Base-by-base conservation (phyloP, 1,140 invertebrate genomes). In the Teleogryllus occipitalis region DNA sequence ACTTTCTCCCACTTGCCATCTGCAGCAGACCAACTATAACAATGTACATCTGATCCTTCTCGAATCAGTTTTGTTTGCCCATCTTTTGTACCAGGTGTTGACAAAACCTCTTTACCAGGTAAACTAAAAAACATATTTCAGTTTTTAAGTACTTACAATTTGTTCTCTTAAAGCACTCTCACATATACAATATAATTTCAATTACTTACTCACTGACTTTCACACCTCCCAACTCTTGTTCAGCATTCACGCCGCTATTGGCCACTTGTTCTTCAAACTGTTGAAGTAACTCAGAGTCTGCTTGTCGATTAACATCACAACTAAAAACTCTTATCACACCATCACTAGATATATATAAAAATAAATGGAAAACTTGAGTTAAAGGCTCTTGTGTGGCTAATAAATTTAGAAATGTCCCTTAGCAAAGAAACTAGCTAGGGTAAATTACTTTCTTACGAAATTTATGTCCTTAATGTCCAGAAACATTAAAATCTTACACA, bases 1-100 rank as follows among this genome's bases (percentile, higher is more conserved):
- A 98, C 88, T 86, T 95, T 93, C 78, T 90, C 90, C 97, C 97
- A 98, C 73, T 91, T 88, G 27, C 88, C 84, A 74, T 92, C 88
- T 8, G 88, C 89, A 7, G 89, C 87, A 49, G 91, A 92, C 96
- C 96, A 97, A 22, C 88, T 91, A 83, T 96, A 96, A 76, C 92
- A 94, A 82, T 92, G 90, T 0, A 96, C 93, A 76, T 87, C 90
- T 8, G 89, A 89, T 10, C 91, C 92, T 82, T 94, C 91, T 8
- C 92, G 89, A 0, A 98, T 89, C 88, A 98, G 92, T 84, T 94
- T 94, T 2, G 93, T 95, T 85, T 97, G 94, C 0, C 96, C 97
- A 80, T 97, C 94, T 47, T 88, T 88, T 83, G 89, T 91, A 75
- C 97, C 97, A 14, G 94, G 94, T 83, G 92, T 89, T 47, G 90